Percentiles rank a stretch among this genome's conserved stretches.
Conservation (phyloP, 2,888 invertebrate genomes). For the Drosophila nigritarsus region DNA sequence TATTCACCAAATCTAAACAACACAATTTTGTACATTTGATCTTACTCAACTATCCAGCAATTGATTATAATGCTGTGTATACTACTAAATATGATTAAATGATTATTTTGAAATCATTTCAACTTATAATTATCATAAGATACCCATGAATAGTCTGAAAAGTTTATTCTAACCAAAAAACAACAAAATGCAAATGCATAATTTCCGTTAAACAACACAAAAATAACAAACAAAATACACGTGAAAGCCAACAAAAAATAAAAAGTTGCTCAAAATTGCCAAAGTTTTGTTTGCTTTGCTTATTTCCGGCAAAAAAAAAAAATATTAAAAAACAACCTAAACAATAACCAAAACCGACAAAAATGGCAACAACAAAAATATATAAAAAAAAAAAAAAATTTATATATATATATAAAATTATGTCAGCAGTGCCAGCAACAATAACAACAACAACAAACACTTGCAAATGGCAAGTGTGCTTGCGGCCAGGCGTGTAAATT, state of each 20-base stretch:
- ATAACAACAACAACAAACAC: conserved; percentile 7
- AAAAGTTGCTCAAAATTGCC: conserved; percentile 71
- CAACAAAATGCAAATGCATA: conserved; percentile 24
- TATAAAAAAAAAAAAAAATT: conserved; percentile 6
- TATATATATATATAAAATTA: conserved; percentile 52
- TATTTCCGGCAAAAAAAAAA: conserved; percentile 42
- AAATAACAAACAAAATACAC: conserved; percentile 26
- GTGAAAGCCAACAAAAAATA: conserved; percentile 49
- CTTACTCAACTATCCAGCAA: neutral
- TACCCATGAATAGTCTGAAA: neutral
- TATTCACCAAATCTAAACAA: neutral
- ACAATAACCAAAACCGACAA: conserved; percentile 1
- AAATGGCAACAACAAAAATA: conserved; percentile 5
- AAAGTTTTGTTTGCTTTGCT: conserved; percentile 63
- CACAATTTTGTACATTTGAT: neutral
- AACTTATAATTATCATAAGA: neutral
- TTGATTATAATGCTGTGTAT: neutral
- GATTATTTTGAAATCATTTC: neutral
- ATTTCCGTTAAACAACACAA: conserved; percentile 48
- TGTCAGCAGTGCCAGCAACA: conserved; percentile 62
- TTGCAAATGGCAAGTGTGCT: conserved; percentile 31
- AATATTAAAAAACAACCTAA: neutral
- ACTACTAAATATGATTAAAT: neutral
- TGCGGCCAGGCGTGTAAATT: conserved; percentile 66
- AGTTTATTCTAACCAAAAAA: conserved; percentile 26